These are phyloP conservation scores for Bradypus variegatus DNA, from an alignment of 2,797 vertebrate genomes.

Conservation along the genomic window DNA sequence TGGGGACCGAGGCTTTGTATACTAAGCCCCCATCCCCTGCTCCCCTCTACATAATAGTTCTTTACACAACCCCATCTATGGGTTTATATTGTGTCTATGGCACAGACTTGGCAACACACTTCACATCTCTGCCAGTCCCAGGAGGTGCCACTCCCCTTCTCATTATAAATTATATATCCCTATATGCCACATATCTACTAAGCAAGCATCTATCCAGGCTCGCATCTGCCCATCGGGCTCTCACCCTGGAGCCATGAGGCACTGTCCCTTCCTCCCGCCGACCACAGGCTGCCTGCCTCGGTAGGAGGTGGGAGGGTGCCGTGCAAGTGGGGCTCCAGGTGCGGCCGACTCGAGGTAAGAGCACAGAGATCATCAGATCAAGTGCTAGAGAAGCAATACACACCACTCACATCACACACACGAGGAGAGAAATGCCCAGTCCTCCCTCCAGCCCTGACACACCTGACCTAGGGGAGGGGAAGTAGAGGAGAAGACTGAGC, in stretches of 20 bases:
- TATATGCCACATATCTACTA: conserved; percentile 71
- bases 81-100: conserved; percentile 65
- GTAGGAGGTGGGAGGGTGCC: conserved; percentile 45
- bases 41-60: conserved; percentile 55
- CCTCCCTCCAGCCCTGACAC: conserved; percentile 63
- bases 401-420: conserved; percentile 67
- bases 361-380: conserved; percentile 65
- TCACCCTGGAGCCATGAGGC: conserved; percentile 52
- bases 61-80: conserved; percentile 66
- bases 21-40: conserved; percentile 15
- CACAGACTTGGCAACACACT: conserved; percentile 52
- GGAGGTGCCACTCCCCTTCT: conserved; percentile 67
- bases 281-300: conserved; percentile 35
- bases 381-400: conserved; percentile 71
- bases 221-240: conserved; percentile 55
- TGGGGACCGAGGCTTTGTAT: conserved; percentile 36
- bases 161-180: conserved; percentile 72
- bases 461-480: conserved; percentile 55
- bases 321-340: conserved; percentile 36
- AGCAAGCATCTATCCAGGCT: conserved; percentile 54
- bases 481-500: conserved; percentile 53
- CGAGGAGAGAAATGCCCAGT: conserved; percentile 52
- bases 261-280: conserved; percentile 37
- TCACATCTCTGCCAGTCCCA: conserved; percentile 63
- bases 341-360: conserved; percentile 33